phyloP scores from a whole-genome alignment of 2,888 invertebrate genomes.

The Pollenia angustigena region DNA sequence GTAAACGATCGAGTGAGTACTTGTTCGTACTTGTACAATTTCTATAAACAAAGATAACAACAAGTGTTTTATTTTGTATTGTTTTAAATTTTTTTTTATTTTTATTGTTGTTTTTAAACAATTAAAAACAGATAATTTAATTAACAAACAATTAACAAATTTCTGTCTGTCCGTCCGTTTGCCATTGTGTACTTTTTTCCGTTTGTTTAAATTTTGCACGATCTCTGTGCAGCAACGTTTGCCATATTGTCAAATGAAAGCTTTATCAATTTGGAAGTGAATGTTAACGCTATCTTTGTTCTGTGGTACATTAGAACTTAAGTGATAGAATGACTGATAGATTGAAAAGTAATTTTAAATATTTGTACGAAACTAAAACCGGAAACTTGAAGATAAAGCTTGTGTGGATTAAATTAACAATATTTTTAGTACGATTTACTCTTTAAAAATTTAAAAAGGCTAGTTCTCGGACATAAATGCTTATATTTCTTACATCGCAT shows the following conservation, averaged over 20 bases:
- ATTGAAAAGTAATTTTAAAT: no score
- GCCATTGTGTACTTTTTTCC: background rate
- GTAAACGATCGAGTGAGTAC: background rate
- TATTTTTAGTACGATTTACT: no score
- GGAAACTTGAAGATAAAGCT: no score
- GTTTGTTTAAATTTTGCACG: constrained; percentile 12
- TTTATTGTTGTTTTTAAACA: constrained; percentile 37
- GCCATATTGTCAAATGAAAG: background rate
- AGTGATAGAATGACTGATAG: no score
- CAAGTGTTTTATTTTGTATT: constrained; percentile 29
- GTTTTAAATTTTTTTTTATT: constrained; percentile 12
- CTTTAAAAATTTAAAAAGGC: no score
- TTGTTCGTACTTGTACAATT: constrained; percentile 23
- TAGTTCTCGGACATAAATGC: no score
- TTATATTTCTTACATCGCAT: no score
- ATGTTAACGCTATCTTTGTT: background rate
- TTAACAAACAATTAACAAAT: constrained; percentile 60
- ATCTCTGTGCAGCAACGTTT: background rate
- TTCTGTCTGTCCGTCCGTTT: background rate
- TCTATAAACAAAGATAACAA: constrained; percentile 46
- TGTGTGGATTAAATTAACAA: no score
- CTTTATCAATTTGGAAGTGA: constrained; percentile 12
- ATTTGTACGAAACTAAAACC: no score
- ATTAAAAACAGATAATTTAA: constrained; percentile 62
- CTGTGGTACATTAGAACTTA: background rate